phyloP scores from a whole-genome alignment of 2,113 vertebrate species.

The Zosterops lateralis region DNA sequence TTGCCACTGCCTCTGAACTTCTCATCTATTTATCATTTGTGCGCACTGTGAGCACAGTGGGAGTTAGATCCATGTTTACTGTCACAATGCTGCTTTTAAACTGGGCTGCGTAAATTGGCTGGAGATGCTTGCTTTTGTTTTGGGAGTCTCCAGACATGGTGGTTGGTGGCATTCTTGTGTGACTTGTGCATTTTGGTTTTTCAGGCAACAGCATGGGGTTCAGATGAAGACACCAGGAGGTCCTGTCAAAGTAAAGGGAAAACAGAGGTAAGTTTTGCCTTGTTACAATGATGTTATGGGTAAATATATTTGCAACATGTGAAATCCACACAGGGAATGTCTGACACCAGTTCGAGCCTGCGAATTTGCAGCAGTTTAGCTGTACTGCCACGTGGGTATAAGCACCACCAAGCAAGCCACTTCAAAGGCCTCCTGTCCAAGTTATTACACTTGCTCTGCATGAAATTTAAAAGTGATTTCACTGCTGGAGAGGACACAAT shows the following conservation, averaged over 20 bases:
- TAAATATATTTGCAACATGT: conserved; percentile 28
- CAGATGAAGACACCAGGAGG: conserved; percentile 92
- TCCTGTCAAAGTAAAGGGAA: conserved; percentile 99
- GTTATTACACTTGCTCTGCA: conserved; percentile 8
- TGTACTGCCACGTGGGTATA: not conserved
- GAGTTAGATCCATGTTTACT: conserved; percentile 29
- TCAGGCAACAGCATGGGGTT: conserved; percentile 94
- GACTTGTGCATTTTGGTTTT: conserved; percentile 76
- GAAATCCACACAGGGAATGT: not conserved
- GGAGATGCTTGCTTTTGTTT: not conserved
- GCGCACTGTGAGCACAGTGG: conserved; percentile 77
- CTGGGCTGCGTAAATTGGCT: conserved; percentile 21
- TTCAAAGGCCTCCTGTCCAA: not conserved
- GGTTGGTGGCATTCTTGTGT: not conserved
- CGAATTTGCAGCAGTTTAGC: not conserved
- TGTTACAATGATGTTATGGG: not conserved
- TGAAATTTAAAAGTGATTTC: conserved; percentile 28
- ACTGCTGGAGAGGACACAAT: not conserved
- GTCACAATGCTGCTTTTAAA: conserved; percentile 9
- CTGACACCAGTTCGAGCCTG: not conserved
- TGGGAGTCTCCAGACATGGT: not conserved
- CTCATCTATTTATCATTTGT: conserved; percentile 69
- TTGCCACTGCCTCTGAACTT: conserved; percentile 46
- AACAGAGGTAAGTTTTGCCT: conserved; percentile 86
- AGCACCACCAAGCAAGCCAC: not conserved